These are phyloP conservation scores for Taenaris catops DNA, from an alignment of 2,888 invertebrate genomes.

Conservation along the genomic window DNA sequence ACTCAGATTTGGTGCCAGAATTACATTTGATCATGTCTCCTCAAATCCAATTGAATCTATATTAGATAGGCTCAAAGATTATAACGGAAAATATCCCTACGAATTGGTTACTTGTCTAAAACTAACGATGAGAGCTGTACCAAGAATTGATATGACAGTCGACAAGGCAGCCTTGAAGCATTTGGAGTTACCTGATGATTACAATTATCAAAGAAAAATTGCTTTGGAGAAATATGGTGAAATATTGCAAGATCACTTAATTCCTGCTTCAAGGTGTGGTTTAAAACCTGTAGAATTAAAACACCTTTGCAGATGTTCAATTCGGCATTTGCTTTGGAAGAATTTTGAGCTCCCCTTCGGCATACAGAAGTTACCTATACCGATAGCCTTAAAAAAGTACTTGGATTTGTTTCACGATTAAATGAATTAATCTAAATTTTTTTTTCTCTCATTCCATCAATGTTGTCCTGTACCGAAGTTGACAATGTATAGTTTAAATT, in stretches of 20 bases:
- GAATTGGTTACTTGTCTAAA: constrained; percentile 85
- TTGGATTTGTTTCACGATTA: constrained; percentile 87
- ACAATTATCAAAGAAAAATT: constrained; percentile 64
- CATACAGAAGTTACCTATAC: constrained; percentile 84
- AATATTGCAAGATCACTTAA: constrained; percentile 77
- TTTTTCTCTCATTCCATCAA: no score
- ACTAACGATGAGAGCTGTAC: constrained; percentile 82
- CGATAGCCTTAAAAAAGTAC: constrained; percentile 83
- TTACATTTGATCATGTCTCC: constrained; percentile 78
- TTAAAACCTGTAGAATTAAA: constrained; percentile 84
- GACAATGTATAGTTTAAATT: no score
- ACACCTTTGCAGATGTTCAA: constrained; percentile 86
- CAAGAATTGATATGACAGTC: constrained; percentile 75
- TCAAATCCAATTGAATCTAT: constrained; percentile 82
- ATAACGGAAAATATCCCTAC: constrained; percentile 82
- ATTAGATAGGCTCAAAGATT: constrained; percentile 82
- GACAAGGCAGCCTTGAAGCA: constrained; percentile 48
- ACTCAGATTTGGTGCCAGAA: constrained; percentile 84
- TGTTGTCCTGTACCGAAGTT: no score
- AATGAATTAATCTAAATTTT: no score
- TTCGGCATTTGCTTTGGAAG: constrained; percentile 82
- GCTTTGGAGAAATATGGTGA: constrained; percentile 64
- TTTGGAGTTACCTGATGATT: constrained; percentile 54
- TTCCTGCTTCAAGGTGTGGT: constrained; percentile 82
- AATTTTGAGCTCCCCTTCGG: constrained; percentile 88